Evolutionary conservation across 2,888 invertebrate genomes (phyloP), one percentile per base, ranked within the genome.

Genomic region (Heliconius aoede): DNA sequence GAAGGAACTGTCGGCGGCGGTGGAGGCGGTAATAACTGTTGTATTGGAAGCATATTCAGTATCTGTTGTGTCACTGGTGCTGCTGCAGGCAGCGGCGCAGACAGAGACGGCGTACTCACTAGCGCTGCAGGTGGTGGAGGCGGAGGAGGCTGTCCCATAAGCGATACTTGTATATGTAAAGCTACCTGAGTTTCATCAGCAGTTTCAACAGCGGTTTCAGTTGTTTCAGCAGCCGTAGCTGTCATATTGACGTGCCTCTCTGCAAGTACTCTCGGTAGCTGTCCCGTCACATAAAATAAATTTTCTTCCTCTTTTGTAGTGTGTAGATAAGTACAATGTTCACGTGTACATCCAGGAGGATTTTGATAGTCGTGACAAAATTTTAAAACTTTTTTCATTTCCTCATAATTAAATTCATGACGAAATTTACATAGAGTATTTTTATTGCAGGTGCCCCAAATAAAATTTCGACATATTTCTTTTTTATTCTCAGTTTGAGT

Each of bases 291-390:
- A 8, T 87, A 76, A 82, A 93, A 93, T 7, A 88, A 80, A 72
- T 82, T 87, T 75, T 92, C 85, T 40, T 94, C 93, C 51, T 92
- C 91, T 58, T 87, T 87, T 0, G 89, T 86, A 0, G 90, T 83
- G 67, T 93, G 93, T 9, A 93, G 82, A 80, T 89, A 94, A 0
- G 87, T 88, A 77, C 94, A 93, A 72, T 88, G 87, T 40, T 87
- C 85, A 61, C 91, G 83, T 1, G 79, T 83, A 76, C 94, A 94
- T 7, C 89, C 90, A 13, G 86, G 83, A 68, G 86, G 85, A 77
- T 94, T 94, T 82, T 94, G 94, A 79, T 84, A 89, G 76, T 94
- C 90, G 82, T 92, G 92, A 73, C 94, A 93, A 78, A 94, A 93
- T 74, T 87, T 87, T 4, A 94, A 79, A 21, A 89, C 89, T 1